phyloP scores from a whole-genome alignment of 2,888 invertebrate species.

The Lissocephala sabroskyi region DNA sequence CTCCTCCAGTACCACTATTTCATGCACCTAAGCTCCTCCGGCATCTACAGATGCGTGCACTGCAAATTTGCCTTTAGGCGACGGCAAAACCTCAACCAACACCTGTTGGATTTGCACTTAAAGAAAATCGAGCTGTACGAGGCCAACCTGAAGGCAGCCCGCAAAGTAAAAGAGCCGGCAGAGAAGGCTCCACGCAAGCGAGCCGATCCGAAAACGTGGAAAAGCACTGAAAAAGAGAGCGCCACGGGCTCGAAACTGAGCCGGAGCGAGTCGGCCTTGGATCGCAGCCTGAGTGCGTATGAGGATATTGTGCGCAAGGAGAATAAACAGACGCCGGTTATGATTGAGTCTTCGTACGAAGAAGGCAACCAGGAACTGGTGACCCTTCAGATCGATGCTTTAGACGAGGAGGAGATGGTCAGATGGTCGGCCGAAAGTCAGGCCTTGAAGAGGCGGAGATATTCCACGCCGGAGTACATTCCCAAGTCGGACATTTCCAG shows the following conservation, averaged over 20 bases:
- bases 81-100: slow-evolving; percentile 51
- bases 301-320: slow-evolving; percentile 44
- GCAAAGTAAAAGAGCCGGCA: slow-evolving; percentile 46
- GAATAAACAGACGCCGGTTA: neutral
- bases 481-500: slow-evolving; percentile 19
- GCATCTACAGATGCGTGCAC: slow-evolving; percentile 60
- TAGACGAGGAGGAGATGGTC: slow-evolving; percentile 48
- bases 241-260: slow-evolving; percentile 11
- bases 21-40: slow-evolving; percentile 52
- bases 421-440: slow-evolving; percentile 27
- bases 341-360: no score
- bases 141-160: slow-evolving; percentile 27
- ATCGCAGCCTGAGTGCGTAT: slow-evolving; percentile 57
- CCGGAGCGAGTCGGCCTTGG: slow-evolving; percentile 51
- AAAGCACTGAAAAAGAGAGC: neutral
- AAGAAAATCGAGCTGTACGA: slow-evolving; percentile 42
- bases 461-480: slow-evolving; percentile 18
- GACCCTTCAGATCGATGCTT: slow-evolving; percentile 52
- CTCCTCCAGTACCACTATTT: slow-evolving; percentile 66
- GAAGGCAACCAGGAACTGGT: slow-evolving; percentile 32
- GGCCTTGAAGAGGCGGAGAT: slow-evolving; percentile 27
- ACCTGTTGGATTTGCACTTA: slow-evolving; percentile 38
- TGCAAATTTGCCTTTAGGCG: slow-evolving; percentile 51
- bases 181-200: slow-evolving; percentile 57
- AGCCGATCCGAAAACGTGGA: slow-evolving; percentile 44